Evolutionary conservation across 2,797 vertebrate species (phyloP).

Genomic region (Pterois miles): DNA sequence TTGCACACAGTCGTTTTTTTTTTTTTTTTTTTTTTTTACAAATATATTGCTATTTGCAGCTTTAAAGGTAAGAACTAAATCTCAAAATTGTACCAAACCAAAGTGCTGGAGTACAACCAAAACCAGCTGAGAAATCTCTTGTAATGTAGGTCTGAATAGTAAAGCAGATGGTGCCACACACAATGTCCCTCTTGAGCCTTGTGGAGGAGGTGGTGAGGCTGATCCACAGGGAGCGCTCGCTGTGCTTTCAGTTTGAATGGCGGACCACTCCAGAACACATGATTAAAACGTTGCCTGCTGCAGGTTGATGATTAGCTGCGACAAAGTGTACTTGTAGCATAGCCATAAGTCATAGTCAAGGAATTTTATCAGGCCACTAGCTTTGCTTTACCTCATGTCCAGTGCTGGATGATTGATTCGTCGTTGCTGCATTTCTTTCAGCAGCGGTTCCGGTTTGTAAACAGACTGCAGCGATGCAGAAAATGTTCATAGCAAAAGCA

Average conservation of each 20-base stretch:
- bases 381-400: neutral
- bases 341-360: conserved; percentile 7
- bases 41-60: neutral
- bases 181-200: conserved; percentile 3
- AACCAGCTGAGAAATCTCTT: neutral
- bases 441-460: neutral
- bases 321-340: neutral
- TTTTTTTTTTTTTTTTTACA: too few relatives aligned
- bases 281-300: conserved; percentile 15
- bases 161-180: conserved; percentile 34
- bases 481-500: neutral
- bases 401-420: neutral
- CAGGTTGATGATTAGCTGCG: conserved; percentile 12
- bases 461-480: neutral
- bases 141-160: neutral
- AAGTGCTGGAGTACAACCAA: neutral
- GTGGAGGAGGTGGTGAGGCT: neutral
- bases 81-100: neutral
- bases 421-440: neutral
- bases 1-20: neutral
- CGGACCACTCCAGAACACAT: neutral
- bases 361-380: neutral
- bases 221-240: neutral
- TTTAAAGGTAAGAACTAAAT: neutral
- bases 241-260: conserved; percentile 20